Evolutionary conservation across 2,888 invertebrate genomes (phyloP).

Genomic region (Artemia sinica): DNA sequence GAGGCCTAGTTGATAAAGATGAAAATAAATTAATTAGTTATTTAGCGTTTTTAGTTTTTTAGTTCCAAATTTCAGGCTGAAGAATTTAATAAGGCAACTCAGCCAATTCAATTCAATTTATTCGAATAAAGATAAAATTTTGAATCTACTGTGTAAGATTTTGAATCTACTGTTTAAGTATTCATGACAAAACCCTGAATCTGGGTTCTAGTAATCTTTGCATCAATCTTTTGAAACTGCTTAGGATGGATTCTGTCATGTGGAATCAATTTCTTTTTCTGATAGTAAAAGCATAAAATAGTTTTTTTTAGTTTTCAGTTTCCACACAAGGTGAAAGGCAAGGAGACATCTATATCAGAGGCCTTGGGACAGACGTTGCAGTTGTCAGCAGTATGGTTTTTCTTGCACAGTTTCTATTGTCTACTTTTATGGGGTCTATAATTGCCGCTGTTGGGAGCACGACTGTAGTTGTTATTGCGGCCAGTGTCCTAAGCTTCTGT

Average conservation of each 20-base stretch:
- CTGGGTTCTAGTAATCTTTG: background rate
- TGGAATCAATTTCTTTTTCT: too few species aligned
- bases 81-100: too few species aligned
- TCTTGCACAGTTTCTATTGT: constrained; percentile 77
- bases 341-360: constrained; percentile 38
- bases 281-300: background rate
- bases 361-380: constrained; percentile 84
- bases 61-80: too few species aligned
- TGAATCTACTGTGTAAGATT: too few species aligned
- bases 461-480: constrained; percentile 68
- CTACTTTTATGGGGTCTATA: constrained; percentile 66
- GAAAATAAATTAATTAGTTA: too few species aligned
- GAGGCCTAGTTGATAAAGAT: too few species aligned
- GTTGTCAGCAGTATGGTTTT: constrained; percentile 90
- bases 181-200: background rate
- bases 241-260: too few species aligned
- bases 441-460: constrained; percentile 63
- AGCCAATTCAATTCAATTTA: too few species aligned
- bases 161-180: too few species aligned
- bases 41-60: too few species aligned
- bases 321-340: constrained; percentile 22
- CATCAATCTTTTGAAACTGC: background rate
- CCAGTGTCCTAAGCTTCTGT: constrained; percentile 62
- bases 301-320: constrained; percentile 18
- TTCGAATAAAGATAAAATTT: too few species aligned